phyloP scores from a whole-genome alignment of 2,888 invertebrate species.

The Hymenopus coronatus region DNA sequence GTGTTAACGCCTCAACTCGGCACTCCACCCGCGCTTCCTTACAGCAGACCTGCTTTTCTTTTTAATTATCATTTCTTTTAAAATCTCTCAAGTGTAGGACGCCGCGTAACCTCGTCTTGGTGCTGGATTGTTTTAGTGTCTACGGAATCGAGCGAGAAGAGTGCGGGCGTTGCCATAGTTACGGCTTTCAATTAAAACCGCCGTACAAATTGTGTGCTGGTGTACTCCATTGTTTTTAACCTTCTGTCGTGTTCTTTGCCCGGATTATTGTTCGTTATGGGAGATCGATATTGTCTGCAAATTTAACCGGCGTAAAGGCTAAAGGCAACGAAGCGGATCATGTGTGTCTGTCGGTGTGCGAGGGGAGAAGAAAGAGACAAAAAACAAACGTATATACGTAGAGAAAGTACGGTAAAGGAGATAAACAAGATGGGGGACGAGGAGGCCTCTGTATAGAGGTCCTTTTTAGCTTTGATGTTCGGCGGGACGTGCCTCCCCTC shows the following conservation, averaged over 20 bases:
- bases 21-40: background rate
- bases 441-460: background rate
- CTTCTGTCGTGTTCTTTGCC: background rate
- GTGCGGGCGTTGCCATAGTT: background rate
- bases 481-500: background rate
- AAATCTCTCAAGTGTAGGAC: background rate
- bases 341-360: background rate
- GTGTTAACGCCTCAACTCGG: background rate
- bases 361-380: conserved; percentile 2
- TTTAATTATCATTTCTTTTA: background rate
- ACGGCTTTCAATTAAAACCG: background rate
- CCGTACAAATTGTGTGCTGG: background rate
- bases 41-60: background rate
- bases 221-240: background rate
- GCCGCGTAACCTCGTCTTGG: background rate
- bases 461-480: background rate
- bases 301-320: conserved; percentile 18
- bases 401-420: background rate
- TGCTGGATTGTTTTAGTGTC: background rate
- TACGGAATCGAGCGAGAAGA: background rate
- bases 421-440: background rate
- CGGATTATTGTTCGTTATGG: conserved; percentile 12
- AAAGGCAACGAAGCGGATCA: conserved; percentile 9
- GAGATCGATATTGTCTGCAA: conserved; percentile 16
- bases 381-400: background rate